Conservation (phyloP, 2,797 vertebrate species). For the Chaunax sp. region DNA sequence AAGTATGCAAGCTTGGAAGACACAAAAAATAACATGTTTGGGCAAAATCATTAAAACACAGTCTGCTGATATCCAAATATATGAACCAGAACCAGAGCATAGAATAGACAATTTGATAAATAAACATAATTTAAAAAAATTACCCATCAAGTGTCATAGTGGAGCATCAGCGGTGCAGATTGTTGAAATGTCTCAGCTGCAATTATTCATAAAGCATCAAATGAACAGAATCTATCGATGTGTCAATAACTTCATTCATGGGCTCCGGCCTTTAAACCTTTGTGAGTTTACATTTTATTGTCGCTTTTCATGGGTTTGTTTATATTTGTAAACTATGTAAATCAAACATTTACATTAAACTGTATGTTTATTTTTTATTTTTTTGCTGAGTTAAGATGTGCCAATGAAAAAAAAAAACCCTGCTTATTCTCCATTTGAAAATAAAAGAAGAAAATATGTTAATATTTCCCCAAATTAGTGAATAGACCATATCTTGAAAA, state of each 20-base stretch:
- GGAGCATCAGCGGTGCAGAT: slow-evolving; percentile 12
- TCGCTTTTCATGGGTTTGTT: slow-evolving; percentile 61
- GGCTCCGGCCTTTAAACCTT: slow-evolving; percentile 62
- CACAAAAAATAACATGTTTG: slow-evolving; percentile 16
- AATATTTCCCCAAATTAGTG: slow-evolving; percentile 45
- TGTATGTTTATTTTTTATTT: slow-evolving; percentile 11
- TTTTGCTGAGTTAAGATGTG: slow-evolving; percentile 31
- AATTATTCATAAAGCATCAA: slow-evolving; percentile 16
- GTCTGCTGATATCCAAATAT: slow-evolving; percentile 11
- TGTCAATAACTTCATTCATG: slow-evolving; percentile 45
- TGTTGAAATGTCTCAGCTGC: slow-evolving; percentile 6
- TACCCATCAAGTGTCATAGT: slow-evolving; percentile 7
- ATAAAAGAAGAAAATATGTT: slow-evolving; percentile 30
- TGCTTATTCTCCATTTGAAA: slow-evolving; percentile 30
- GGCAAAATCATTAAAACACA: slow-evolving; percentile 19
- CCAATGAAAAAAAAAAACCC: slow-evolving; percentile 3
- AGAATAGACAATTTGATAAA: slow-evolving; percentile 6
- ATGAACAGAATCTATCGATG: slow-evolving; percentile 4
- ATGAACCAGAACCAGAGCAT: neutral
- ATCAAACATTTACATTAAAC: slow-evolving; percentile 57
- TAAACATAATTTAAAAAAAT: slow-evolving; percentile 18
- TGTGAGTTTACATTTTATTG: slow-evolving; percentile 57
- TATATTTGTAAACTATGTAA: slow-evolving; percentile 75
- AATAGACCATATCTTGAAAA: slow-evolving; percentile 43
- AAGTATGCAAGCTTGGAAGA: slow-evolving; percentile 9